phyloP scores from a whole-genome alignment of 1,140 invertebrate genomes.

The Platyura marginata region DNA sequence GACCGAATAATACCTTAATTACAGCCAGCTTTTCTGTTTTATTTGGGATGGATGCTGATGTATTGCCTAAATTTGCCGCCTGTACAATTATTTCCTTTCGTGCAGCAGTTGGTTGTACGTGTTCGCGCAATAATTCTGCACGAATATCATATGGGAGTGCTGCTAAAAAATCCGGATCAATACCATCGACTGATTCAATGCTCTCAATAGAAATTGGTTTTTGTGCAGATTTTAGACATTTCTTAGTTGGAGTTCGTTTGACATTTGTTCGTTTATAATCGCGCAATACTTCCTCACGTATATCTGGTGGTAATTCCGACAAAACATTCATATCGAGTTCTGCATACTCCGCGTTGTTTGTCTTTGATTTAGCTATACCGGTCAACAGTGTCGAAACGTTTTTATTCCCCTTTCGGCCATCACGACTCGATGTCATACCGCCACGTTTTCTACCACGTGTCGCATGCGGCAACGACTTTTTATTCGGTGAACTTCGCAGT shows the following conservation, averaged over 20 bases:
- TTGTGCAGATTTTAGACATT: no score
- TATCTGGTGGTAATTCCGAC: conserved; percentile 36
- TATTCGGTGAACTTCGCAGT: neutral
- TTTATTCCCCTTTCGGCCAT: neutral
- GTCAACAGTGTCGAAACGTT: neutral
- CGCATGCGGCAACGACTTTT: neutral
- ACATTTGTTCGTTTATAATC: conserved; percentile 14
- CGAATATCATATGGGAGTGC: conserved; percentile 31
- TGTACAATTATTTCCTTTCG: no score
- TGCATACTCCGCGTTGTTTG: neutral
- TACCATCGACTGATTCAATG: conserved; percentile 5
- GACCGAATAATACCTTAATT: no score
- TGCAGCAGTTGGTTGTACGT: no score
- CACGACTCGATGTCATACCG: neutral
- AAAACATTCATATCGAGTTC: conserved; percentile 35
- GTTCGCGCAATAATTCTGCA: no score
- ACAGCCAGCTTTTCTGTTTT: no score
- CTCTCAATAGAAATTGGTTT: no score
- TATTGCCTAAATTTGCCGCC: no score
- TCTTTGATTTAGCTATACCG: neutral
- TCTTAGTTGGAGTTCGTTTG: no score
- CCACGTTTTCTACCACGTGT: neutral
- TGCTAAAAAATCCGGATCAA: conserved; percentile 30
- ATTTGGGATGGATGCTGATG: no score
- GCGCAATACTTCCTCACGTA: conserved; percentile 39